Evolutionary conservation across 1,140 invertebrate species (phyloP).

Genomic region (Laupala kohalensis): DNA sequence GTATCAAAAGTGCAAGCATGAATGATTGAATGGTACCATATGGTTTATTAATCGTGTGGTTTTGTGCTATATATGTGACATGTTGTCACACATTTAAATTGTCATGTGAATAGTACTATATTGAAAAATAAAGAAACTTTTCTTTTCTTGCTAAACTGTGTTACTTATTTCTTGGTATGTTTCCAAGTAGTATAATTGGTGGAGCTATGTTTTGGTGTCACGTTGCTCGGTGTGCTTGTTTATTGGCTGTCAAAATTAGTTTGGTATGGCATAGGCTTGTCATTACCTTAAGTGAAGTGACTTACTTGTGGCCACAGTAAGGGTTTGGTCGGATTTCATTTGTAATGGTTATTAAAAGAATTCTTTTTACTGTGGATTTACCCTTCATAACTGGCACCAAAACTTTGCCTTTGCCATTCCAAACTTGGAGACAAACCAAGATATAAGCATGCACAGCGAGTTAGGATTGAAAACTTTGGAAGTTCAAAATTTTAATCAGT

Average conservation of each 20-base stretch:
- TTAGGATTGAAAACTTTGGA: slow-evolving; percentile 4
- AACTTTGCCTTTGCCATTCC: slow-evolving; percentile 47
- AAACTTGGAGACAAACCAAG: slow-evolving; percentile 41
- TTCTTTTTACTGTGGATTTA: neutral
- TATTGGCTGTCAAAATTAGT: slow-evolving; percentile 32
- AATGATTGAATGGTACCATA: neutral
- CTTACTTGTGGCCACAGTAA: neutral
- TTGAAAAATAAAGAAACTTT: slow-evolving; percentile 17
- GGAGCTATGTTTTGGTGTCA: slow-evolving; percentile 47
- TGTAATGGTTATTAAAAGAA: neutral
- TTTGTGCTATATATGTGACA: slow-evolving; percentile 16
- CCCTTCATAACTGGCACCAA: slow-evolving; percentile 42
- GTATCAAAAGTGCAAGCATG: neutral
- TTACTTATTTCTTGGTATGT: slow-evolving; percentile 35
- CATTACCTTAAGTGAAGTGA: slow-evolving; percentile 1
- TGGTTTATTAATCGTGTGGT: slow-evolving; percentile 1
- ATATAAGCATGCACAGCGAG: slow-evolving; percentile 42
- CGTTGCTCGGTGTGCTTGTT: slow-evolving; percentile 43
- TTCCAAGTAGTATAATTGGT: slow-evolving; percentile 40
- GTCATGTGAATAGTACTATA: slow-evolving; percentile 1
- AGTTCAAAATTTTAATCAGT: neutral
- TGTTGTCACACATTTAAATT: slow-evolving; percentile 16
- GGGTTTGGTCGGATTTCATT: neutral
- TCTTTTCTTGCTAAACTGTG: slow-evolving; percentile 19
- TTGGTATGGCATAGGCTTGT: slow-evolving; percentile 37